Conservation (phyloP, 2,888 invertebrate genomes). For the Odontomyia ornata region DNA sequence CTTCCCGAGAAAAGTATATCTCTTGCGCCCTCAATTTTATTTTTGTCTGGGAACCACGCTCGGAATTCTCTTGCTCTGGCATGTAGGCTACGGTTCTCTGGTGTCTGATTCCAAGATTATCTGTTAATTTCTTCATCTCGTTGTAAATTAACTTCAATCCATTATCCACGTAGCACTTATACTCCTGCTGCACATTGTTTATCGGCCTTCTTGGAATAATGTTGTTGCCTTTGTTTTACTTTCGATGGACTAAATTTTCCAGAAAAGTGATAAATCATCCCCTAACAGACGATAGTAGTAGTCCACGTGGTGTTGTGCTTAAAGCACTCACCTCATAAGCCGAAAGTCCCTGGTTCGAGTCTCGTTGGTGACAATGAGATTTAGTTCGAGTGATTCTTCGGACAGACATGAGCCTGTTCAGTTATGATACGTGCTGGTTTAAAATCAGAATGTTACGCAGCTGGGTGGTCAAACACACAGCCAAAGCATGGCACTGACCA, state of each 20-base stretch:
- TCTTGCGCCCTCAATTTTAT: background rate
- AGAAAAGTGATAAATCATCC: background rate
- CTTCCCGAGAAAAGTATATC: background rate
- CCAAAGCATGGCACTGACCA: too few species aligned
- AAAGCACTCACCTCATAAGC: too few species aligned
- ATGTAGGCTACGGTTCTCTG: background rate
- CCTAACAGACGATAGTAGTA: too few species aligned
- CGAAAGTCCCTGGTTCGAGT: too few species aligned
- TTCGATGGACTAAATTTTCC: background rate
- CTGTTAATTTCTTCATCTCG: background rate
- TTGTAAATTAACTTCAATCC: background rate
- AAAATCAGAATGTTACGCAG: too few species aligned
- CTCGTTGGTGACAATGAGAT: too few species aligned
- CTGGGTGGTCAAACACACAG: too few species aligned
- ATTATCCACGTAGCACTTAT: background rate
- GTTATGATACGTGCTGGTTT: too few species aligned
- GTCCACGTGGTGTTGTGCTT: too few species aligned
- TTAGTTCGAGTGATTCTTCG: too few species aligned
- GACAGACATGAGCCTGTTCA: too few species aligned
- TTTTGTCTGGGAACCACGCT: too few species aligned
- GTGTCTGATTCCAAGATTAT: background rate
- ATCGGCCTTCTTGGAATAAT: background rate
- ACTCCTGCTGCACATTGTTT: background rate
- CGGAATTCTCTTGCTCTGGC: background rate
- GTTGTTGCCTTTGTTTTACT: background rate